phyloP scores from a whole-genome alignment of 2,113 vertebrate species.

The Leucopsar rothschildi region DNA sequence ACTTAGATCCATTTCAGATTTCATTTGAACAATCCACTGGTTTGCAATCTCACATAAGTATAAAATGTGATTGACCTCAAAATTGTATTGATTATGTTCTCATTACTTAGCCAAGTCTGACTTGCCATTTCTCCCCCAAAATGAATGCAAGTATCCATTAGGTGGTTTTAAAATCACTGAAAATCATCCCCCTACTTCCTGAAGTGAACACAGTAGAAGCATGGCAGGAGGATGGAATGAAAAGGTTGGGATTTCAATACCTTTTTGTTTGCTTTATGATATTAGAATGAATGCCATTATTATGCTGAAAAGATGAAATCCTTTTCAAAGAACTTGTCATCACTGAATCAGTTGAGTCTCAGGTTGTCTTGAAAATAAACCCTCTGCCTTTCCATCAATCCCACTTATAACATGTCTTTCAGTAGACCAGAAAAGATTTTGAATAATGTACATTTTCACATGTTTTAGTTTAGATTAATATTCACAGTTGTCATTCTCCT shows the following conservation, averaged over 20 bases:
- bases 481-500: slow-evolving; percentile 29
- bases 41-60: background rate
- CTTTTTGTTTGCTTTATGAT: background rate
- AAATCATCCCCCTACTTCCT: background rate
- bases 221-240: background rate
- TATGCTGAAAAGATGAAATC: slow-evolving; percentile 12
- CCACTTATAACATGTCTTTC: background rate
- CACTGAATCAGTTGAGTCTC: background rate
- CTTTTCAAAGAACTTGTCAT: slow-evolving; percentile 35
- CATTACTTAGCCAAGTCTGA: background rate
- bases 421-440: slow-evolving; percentile 18
- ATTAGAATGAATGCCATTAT: slow-evolving; percentile 13
- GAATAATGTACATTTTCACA: slow-evolving; percentile 49
- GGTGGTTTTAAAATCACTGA: background rate
- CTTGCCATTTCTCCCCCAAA: background rate
- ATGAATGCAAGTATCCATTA: background rate
- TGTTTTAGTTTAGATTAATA: slow-evolving; percentile 39
- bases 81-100: background rate
- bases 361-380: slow-evolving; percentile 35
- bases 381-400: slow-evolving; percentile 28
- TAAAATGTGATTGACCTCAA: background rate
- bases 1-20: background rate
- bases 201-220: background rate
- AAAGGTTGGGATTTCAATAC: slow-evolving; percentile 33
- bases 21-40: background rate